A percentile compares a stretch with the other conserved stretches of the same genome.
Conservation (phyloP, 2,888 invertebrate species). For the Chromoteleia sp. region DNA sequence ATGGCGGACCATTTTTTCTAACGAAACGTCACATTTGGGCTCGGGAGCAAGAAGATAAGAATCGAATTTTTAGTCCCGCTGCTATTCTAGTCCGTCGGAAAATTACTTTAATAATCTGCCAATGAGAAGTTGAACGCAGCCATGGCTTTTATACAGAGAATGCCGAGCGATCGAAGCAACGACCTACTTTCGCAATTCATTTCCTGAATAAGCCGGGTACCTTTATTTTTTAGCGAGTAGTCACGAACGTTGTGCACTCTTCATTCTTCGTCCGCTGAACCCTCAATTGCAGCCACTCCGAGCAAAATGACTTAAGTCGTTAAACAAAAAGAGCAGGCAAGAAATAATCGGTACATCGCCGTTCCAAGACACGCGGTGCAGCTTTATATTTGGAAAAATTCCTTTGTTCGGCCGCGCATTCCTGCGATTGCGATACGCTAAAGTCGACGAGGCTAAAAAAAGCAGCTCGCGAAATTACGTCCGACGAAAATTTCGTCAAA, state of each 20-base stretch:
- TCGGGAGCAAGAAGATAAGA: conserved; percentile 27
- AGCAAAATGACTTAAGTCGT: conserved; percentile 43
- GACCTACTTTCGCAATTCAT: conserved; percentile 68
- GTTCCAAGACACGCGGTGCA: conserved; percentile 1
- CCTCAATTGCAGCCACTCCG: conserved; percentile 41
- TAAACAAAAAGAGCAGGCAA: conserved; percentile 17
- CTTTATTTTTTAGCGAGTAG: conserved; percentile 63
- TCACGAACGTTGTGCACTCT: conserved; percentile 57
- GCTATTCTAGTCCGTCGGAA: conserved; percentile 52
- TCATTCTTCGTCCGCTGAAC: conserved; percentile 36
- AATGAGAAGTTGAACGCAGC: conserved; percentile 56
- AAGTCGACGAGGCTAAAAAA: not conserved
- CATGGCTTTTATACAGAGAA: conserved; percentile 46
- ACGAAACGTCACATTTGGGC: conserved; percentile 24
- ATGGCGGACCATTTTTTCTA: conserved; percentile 11
- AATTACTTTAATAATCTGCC: conserved; percentile 64
- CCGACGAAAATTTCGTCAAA: no score
- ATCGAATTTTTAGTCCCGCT: conserved; percentile 41
- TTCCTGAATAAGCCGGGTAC: conserved; percentile 62
- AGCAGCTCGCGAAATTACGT: no score
- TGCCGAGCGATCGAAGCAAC: conserved; percentile 55
- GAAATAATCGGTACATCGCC: conserved; percentile 40
- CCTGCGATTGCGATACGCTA: not conserved
- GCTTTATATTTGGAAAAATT: conserved; percentile 26
- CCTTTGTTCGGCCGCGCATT: conserved; percentile 1